Base-by-base conservation (phyloP, 2,113 vertebrate genomes). In the Myiagra hebetior region DNA sequence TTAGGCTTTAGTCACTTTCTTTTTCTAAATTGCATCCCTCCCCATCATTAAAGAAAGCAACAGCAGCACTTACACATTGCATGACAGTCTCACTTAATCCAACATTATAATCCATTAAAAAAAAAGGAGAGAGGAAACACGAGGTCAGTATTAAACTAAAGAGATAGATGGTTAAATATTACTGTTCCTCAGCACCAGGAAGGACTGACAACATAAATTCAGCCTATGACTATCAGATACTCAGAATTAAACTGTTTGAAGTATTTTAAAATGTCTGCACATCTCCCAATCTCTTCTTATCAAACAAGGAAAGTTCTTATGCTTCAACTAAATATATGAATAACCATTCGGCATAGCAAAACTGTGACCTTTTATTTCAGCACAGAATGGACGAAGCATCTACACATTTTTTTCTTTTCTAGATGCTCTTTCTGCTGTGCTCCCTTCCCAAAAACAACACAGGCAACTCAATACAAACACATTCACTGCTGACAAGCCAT, bases 381-480 rank as follows among this genome's bases (percentile, higher is more conserved):
- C 39, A 68, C 8, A 74, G 55, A 84, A 77, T 2, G 10, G 55
- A 41, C 1, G 3, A 62, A 79, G 22, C 13, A 62, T 0, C 30
- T 47, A 76, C 47, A 65, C 16, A 4, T 35, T 37, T 75, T 42
- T 60, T 86, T 62, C 16, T 42, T 44, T 44, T 74, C 73, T 46
- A 80, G 35, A 42, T 55, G 23, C 33, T 85, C 70, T 88, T 78
- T 55, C n/a, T 37, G 52, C 44, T 88, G 26, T 13, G 41, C 37
- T 64, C 44, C 57, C 63, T 80, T 81, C 59, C 55, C 62, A 49
- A 69, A 94, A 92, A 19, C 42, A 95, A 94, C 83, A 74, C 30
- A 35, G 50, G 47, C 46, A 41, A 49, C 67, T 52, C 87, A 79
- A n/a, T 21, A 63, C 75, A 96, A 96, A 96, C 77, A 83, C 37